Conservation (phyloP, 2,888 invertebrate genomes). For the Xanthorhoe spadicearia region DNA sequence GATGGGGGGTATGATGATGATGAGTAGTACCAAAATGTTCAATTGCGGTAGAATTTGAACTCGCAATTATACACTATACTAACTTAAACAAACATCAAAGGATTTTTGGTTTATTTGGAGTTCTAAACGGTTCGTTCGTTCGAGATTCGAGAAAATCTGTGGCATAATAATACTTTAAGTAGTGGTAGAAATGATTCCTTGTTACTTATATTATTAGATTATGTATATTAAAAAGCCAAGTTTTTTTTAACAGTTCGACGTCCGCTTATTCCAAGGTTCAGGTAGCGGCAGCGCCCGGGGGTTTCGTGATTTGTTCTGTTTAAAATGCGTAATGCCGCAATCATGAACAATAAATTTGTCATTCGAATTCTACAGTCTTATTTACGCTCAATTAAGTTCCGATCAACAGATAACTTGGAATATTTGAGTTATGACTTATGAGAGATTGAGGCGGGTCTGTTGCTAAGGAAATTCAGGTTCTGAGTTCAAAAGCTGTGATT, state of each 20-base stretch:
- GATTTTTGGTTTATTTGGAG: too few species aligned
- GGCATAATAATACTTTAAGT: too few species aligned
- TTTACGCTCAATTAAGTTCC: slow-evolving; percentile 39
- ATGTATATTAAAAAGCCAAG: too few species aligned
- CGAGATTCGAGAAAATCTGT: too few species aligned
- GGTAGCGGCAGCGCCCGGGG: slow-evolving; percentile 21
- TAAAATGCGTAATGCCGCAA: slow-evolving; percentile 41
- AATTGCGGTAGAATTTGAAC: too few species aligned
- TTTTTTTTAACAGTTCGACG: background rate
- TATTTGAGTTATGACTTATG: slow-evolving; percentile 17
- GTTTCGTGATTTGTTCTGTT: slow-evolving; percentile 29
- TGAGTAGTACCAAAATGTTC: too few species aligned
- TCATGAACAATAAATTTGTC: slow-evolving; percentile 42
- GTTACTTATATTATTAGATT: too few species aligned
- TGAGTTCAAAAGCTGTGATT: background rate
- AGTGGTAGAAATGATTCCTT: too few species aligned
- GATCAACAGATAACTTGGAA: slow-evolving; percentile 13
- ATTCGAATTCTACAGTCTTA: slow-evolving; percentile 37
- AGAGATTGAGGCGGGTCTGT: slow-evolving; percentile 1
- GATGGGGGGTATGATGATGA: too few species aligned
- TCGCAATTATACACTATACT: too few species aligned
- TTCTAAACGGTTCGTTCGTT: too few species aligned
- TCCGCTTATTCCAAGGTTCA: background rate
- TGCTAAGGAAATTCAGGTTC: background rate
- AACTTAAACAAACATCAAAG: too few species aligned